A percentile compares a stretch with the other conserved stretches of the same genome.
Evolutionary conservation across 2,797 vertebrate species (phyloP).

Genomic region (Argentina silus): DNA sequence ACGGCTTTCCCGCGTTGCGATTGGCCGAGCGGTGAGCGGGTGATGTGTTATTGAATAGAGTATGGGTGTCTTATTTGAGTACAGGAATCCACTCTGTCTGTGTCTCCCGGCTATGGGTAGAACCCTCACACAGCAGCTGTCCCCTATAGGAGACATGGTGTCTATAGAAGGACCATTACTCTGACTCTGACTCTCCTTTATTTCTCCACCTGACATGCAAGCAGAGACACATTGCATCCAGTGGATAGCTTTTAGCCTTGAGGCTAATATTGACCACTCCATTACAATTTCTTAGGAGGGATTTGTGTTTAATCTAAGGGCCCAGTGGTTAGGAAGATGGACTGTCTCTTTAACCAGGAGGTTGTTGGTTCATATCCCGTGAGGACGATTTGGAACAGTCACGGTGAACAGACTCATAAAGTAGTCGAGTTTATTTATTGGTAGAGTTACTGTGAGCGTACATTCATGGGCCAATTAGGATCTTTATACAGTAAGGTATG

Average conservation of each 20-base stretch:
- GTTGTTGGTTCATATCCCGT: conserved; percentile 45
- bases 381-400: conserved; percentile 21
- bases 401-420: no score
- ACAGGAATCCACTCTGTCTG: conserved; percentile 34
- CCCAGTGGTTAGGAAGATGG: conserved; percentile 41
- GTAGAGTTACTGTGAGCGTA: no score
- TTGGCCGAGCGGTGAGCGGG: conserved; percentile 58
- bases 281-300: no score
- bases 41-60: conserved; percentile 66
- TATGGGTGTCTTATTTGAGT: conserved; percentile 22
- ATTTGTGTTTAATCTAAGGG: background rate
- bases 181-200: no score
- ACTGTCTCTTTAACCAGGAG: conserved; percentile 24
- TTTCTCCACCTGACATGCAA: conserved; percentile 56
- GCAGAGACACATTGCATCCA: conserved; percentile 60
- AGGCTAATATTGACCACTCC: conserved; percentile 59
- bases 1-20: conserved; percentile 30
- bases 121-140: conserved; percentile 8
- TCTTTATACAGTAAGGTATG: no score
- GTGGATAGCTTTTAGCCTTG: conserved; percentile 47
- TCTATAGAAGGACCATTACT: no score
- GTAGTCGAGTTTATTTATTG: no score
- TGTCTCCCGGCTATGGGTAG: conserved; percentile 41
- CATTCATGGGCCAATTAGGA: no score
- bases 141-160: conserved; percentile 38